Percentiles rank a stretch among this genome's conserved stretches.
Evolutionary conservation across 2,113 vertebrate genomes (phyloP).

Genomic region (Gopherus flavomarginatus): DNA sequence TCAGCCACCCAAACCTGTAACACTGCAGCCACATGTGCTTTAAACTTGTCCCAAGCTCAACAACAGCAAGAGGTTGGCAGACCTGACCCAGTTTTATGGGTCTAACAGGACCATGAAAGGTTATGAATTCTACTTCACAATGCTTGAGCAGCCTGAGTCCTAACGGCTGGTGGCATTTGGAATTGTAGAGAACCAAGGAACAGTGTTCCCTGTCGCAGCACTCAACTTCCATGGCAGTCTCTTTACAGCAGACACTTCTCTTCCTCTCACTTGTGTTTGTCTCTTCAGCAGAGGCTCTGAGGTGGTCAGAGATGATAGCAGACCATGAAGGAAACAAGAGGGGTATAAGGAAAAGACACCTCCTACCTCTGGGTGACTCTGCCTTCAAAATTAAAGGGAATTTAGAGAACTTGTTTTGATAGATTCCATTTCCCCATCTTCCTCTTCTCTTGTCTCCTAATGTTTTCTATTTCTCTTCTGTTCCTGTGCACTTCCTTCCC

Average conservation of each 20-base stretch:
- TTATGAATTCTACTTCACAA: neutral
- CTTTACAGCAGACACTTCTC: neutral
- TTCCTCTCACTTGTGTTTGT: neutral
- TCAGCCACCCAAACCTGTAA: neutral
- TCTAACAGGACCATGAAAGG: too few species aligned
- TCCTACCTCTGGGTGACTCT: neutral
- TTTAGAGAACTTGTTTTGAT: neutral
- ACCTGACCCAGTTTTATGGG: too few species aligned
- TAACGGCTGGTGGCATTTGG: too few species aligned
- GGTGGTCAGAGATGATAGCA: neutral
- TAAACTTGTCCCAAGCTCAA: neutral
- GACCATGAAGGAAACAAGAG: neutral
- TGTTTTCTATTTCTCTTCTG: neutral
- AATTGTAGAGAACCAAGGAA: neutral
- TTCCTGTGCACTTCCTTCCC: neutral
- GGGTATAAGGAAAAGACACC: neutral
- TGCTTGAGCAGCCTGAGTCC: too few species aligned
- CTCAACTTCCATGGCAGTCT: neutral
- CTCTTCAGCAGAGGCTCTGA: neutral
- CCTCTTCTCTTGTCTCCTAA: too few species aligned
- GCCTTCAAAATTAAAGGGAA: too few species aligned
- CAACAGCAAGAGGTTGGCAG: neutral
- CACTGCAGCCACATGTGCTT: accelerated
- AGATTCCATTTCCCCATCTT: too few species aligned
- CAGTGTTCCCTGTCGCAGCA: neutral